Evolutionary conservation across 35 echinoderm and acorn worm species (phyloP), one percentile per base, ranked within the genome.

Genomic region (Chiridota heheva): DNA sequence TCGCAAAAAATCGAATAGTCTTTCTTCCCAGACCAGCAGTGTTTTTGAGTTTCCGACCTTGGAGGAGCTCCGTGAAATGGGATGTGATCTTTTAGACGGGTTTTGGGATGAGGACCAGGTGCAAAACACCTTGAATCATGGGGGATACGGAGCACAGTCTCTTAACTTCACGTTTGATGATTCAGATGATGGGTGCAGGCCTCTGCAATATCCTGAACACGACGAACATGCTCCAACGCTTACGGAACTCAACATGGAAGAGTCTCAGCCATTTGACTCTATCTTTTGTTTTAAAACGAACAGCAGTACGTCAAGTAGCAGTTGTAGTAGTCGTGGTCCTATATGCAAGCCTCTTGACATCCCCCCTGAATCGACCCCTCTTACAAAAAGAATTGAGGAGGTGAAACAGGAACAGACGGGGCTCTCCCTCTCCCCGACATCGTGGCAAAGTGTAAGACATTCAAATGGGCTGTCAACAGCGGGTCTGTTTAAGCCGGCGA

Each of bases 191-290:
- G 69, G 81, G 28, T 72, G 55, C 1, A 47, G 85, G 17, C 84
- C 76, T 25, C 55, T 77, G 22, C 73, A 81, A 40, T 60, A 83
- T 58, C 74, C 58, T 22, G 80, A 63, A 22, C 70, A 84, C 60
- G 75, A 84, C 5, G 72, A 31, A 12, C 69, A 86, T 35, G 84
- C 85, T 26, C 95, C 95, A 24, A 98, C 95, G 2, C 58, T 98
- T 3, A 89, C 95, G 2, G 95, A 98, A 62, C 62, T 98, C 5
- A 98, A 98, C 70, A 91, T 91, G 79, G 95, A 98, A 53, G 95
- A 98, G 69, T 89, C 95, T 4, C 83, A 92, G 69, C 47, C 63
- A n/a, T 18, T 78, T 7, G 80, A 90, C 20, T 57, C 60, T 16
- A 46, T 63, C 5, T 69, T 80, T 24, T 46, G 60, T 55, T 24